Evolutionary conservation across 2,888 invertebrate species (phyloP), one percentile per base, ranked within the genome.

Genomic region (Hypomecis atomaria): DNA sequence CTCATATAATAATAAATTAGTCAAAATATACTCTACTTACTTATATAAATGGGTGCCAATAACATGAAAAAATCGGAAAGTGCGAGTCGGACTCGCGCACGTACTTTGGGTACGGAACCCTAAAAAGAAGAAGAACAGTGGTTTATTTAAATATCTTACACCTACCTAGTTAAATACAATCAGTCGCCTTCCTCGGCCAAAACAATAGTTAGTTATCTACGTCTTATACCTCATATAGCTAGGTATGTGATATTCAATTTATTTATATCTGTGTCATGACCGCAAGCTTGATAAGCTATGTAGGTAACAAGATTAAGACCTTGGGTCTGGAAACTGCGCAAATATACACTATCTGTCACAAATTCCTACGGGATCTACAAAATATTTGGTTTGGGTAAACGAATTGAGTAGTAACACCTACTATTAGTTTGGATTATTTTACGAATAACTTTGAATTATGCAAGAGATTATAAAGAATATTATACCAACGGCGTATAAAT

Each of bases 231-330:
- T 50, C 8, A 4, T 48, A 3, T 36, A 6, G 11, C 7, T 48
- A 45, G n/a, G n/a, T 50, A 5, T 34, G 10, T 1, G 11, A 4
- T 38, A 50, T 50, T 38, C 11, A 50, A 38, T 50, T 40, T 33
- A 10, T 9, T 33, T 23, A 40, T 33, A 40, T 50, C 52, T 52
- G 33, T 42, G 44, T 13, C 44, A 55, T 44, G 55, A 45, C 45
- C 45, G 13, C 55, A 44, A 55, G 13, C 7, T 13, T 55, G 55
- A 55, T 55, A 55, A 55, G 55, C 44, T 55, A 52, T 42, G 40
- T 52, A 13, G 44, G 55, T 45, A 55, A 44, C 37, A 44, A 55
- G 37, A 45, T 55, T 55, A 55, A 9, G 45, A 37, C 54, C 52
- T 42, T 40, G 33, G 33, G 44, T 54, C 54, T 44, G 43, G 54